Evolutionary conservation across 2,888 invertebrate genomes (phyloP).

Genomic region (Andrena camellia): DNA sequence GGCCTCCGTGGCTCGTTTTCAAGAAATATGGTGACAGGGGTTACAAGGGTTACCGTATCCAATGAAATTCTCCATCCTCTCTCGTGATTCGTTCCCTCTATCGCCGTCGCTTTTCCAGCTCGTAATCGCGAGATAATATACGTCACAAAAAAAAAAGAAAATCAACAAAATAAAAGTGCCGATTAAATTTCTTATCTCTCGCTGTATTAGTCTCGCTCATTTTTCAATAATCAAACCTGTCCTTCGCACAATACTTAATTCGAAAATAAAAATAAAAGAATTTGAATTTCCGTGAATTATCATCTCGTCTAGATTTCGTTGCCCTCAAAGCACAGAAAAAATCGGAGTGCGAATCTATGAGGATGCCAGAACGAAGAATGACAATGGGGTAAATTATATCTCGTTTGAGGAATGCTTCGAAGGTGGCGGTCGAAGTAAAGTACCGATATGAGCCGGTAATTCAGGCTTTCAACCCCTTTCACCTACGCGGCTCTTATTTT

Average conservation of each 20-base stretch:
- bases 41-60: conserved; percentile 45
- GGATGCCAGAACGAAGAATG: too few species aligned
- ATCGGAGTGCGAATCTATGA: too few species aligned
- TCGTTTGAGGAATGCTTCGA: not conserved
- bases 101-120: conserved; percentile 27
- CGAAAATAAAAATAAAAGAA: not conserved
- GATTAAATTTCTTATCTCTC: not conserved
- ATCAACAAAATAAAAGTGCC: not conserved
- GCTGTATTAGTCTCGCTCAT: not conserved
- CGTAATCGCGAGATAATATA: conserved; percentile 34
- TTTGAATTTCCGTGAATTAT: too few species aligned
- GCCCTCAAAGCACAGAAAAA: too few species aligned
- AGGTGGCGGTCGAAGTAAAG: not conserved
- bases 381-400: too few species aligned
- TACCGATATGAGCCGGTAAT: not conserved
- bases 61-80: conserved; percentile 47
- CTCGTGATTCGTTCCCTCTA: conserved; percentile 33
- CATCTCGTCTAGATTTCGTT: too few species aligned
- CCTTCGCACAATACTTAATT: not conserved
- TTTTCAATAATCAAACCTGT: too few species aligned
- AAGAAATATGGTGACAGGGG: conserved; percentile 69
- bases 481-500: conserved; percentile 5
- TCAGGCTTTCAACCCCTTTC: conserved; percentile 3
- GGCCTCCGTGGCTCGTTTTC: conserved; percentile 50
- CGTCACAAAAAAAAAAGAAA: not conserved